Percentiles rank a stretch among this genome's conserved stretches.
Evolutionary conservation across 1,140 invertebrate species (phyloP).

Genomic region (Drosophila ambigua): DNA sequence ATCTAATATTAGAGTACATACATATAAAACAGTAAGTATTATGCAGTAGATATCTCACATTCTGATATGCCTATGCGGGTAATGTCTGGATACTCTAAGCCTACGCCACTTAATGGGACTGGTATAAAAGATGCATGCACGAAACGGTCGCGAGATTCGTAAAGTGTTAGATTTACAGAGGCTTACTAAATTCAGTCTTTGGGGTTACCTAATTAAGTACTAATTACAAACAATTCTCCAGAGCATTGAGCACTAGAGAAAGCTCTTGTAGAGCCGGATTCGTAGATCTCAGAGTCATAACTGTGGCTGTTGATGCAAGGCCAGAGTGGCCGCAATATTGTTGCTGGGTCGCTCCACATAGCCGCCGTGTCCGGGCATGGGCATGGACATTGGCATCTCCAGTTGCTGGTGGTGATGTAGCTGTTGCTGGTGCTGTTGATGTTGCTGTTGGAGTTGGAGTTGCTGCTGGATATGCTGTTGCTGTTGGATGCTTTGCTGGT

Average conservation of each 20-base stretch:
- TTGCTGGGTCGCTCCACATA: slow-evolving; percentile 64
- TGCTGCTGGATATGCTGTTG: slow-evolving; percentile 31
- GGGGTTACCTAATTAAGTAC: slow-evolving; percentile 62
- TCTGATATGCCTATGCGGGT: background rate
- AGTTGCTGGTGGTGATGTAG: slow-evolving; percentile 45
- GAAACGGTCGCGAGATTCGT: slow-evolving; percentile 41
- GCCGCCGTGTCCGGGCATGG: slow-evolving; percentile 35
- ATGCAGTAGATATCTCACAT: slow-evolving; percentile 31
- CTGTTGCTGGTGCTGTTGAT: slow-evolving; percentile 35
- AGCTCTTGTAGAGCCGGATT: slow-evolving; percentile 83
- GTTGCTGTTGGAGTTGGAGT: too few relatives aligned
- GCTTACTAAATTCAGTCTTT: slow-evolving; percentile 77
- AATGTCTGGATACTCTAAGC: slow-evolving; percentile 4
- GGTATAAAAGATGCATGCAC: slow-evolving; percentile 16
- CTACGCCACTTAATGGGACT: slow-evolving; percentile 11
- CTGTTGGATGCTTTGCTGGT: slow-evolving; percentile 30
- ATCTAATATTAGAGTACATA: slow-evolving; percentile 14
- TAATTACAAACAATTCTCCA: slow-evolving; percentile 13
- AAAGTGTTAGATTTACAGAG: slow-evolving; percentile 44
- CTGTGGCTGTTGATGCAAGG: slow-evolving; percentile 73
- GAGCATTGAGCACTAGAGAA: slow-evolving; percentile 62
- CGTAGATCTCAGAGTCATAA: slow-evolving; percentile 84
- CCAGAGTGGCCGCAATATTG: slow-evolving; percentile 65
- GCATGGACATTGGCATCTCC: slow-evolving; percentile 68
- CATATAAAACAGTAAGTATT: slow-evolving; percentile 20